A percentile compares a stretch with the other conserved stretches of the same genome.
Conservation (phyloP, 2,797 vertebrate species). For the Melanotaenia boesemani region DNA sequence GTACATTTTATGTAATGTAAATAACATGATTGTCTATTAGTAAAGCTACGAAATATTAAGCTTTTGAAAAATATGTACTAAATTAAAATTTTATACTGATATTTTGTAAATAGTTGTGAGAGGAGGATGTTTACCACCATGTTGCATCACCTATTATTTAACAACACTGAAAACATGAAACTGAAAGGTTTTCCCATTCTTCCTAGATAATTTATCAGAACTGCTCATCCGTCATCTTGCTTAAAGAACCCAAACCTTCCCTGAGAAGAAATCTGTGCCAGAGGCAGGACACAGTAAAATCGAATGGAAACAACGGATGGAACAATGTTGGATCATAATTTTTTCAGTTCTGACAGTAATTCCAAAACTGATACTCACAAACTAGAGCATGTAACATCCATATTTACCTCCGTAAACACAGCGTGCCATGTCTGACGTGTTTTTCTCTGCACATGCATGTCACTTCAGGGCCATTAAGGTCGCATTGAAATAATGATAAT, state of each 20-base stretch:
- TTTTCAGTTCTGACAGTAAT: no score
- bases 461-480: no score
- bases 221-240: neutral
- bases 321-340: no score
- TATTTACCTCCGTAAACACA: no score
- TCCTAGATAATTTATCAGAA: neutral
- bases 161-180: neutral
- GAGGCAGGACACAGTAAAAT: no score
- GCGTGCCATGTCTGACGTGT: no score
- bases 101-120: neutral
- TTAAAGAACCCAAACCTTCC: neutral
- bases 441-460: no score
- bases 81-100: neutral
- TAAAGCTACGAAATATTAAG: neutral
- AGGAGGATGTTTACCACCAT: neutral
- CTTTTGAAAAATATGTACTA: neutral
- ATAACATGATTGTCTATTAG: neutral
- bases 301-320: no score
- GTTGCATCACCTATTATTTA: neutral
- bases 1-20: no score
- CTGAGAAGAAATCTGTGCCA: neutral
- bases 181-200: neutral
- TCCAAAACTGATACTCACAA: no score
- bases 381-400: no score
- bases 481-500: no score